Evolutionary conservation across 2,797 vertebrate species (phyloP).

Genomic region (Chiroxiphia lanceolata): DNA sequence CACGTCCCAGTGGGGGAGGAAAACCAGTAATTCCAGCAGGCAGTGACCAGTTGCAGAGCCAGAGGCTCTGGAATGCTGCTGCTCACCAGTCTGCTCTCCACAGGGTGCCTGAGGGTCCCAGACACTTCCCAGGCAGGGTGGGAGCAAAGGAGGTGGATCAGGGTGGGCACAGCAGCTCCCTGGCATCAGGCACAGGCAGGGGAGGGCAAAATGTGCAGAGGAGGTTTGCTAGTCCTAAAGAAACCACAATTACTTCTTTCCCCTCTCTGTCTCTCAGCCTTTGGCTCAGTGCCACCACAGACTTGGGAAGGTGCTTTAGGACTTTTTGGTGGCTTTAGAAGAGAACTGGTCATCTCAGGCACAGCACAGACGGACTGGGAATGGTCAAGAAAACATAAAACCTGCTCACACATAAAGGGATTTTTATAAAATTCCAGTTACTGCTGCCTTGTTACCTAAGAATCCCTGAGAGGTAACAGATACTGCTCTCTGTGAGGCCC

Average conservation of each 20-base stretch:
- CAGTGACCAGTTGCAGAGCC: not conserved
- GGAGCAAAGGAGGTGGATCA: not conserved
- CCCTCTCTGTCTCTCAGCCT: not conserved
- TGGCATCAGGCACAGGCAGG: not conserved
- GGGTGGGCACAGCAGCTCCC: not conserved
- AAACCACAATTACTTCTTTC: not conserved
- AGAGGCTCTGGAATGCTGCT: not conserved
- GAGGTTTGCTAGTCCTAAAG: not conserved
- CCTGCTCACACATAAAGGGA: not conserved
- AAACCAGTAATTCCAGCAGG: not conserved
- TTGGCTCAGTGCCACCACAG: not conserved
- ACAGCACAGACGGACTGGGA: not conserved
- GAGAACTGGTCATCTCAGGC: not conserved
- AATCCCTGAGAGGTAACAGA: constrained; percentile 51
- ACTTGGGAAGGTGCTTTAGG: not conserved
- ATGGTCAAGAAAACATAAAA: constrained; percentile 30
- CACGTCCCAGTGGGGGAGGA: accelerated
- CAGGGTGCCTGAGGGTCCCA: not conserved
- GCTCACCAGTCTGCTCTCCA: not conserved
- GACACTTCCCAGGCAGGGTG: not conserved
- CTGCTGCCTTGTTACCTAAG: constrained; percentile 36
- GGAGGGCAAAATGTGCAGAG: not conserved
- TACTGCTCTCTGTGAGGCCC: not conserved
- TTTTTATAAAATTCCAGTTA: constrained; percentile 49
- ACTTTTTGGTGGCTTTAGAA: not conserved